phyloP scores from a whole-genome alignment of 2,113 vertebrate species.

The Progne subis region DNA sequence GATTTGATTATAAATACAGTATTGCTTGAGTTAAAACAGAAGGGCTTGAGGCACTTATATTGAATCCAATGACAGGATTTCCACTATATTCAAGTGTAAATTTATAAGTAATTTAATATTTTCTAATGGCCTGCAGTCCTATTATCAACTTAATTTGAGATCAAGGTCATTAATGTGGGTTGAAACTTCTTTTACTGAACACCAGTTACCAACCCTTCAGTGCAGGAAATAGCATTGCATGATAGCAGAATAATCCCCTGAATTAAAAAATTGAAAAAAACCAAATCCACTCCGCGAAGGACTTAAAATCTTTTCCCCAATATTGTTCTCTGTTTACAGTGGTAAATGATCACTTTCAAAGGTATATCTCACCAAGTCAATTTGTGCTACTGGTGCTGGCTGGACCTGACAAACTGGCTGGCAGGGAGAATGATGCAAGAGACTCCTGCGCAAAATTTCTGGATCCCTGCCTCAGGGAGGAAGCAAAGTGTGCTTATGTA shows the following conservation, averaged over 20 bases:
- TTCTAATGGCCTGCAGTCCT: background rate
- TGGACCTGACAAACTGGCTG: background rate
- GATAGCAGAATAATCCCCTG: background rate
- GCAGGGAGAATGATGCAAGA: background rate
- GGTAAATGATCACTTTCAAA: background rate
- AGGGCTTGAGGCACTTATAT: background rate
- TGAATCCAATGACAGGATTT: background rate
- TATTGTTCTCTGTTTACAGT: background rate
- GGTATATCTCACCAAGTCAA: background rate
- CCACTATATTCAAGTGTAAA: background rate
- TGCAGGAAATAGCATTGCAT: background rate
- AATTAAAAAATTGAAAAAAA: background rate
- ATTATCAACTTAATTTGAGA: background rate
- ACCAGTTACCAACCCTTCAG: background rate
- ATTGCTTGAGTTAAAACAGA: background rate
- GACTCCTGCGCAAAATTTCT: background rate
- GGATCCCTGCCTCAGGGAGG: background rate
- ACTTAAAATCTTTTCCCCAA: background rate
- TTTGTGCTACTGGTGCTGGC: background rate
- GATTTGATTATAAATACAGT: background rate
- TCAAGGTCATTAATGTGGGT: background rate
- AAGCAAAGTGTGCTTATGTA: slow-evolving; percentile 20
- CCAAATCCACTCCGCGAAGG: background rate
- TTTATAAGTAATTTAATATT: background rate
- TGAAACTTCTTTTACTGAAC: background rate